phyloP scores from a whole-genome alignment of 2,888 invertebrate species.

The Yponomeuta evonymella region DNA sequence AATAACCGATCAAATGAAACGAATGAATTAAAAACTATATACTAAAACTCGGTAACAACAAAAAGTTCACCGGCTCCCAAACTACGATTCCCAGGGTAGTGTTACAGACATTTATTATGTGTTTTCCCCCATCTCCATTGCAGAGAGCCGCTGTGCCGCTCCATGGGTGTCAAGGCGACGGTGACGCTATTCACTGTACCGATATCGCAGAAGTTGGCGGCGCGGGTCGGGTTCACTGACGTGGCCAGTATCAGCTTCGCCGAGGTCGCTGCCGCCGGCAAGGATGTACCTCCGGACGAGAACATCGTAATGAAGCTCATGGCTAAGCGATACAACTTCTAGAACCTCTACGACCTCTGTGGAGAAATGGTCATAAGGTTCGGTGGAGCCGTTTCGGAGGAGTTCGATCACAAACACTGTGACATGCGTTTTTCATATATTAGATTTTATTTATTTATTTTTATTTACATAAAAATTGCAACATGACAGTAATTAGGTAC shows the following conservation, averaged over 20 bases:
- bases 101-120: background rate
- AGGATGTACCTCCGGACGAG: conserved; percentile 3
- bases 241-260: conserved; percentile 7
- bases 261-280: conserved; percentile 8
- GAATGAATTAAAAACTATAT: background rate
- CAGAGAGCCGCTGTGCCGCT: conserved; percentile 21
- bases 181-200: conserved; percentile 22
- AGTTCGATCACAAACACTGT: too few relatives aligned
- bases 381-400: too few relatives aligned
- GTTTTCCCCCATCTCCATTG: background rate
- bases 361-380: background rate
- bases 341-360: background rate
- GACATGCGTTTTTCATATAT: too few relatives aligned
- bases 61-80: background rate
- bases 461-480: too few relatives aligned
- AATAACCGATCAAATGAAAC: too few relatives aligned
- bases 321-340: conserved; percentile 13
- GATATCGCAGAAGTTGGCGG: conserved; percentile 21
- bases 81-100: too few relatives aligned
- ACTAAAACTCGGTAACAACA: background rate
- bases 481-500: too few relatives aligned
- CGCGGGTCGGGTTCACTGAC: conserved; percentile 17
- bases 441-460: too few relatives aligned
- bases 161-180: conserved; percentile 18
- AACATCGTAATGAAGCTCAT: conserved; percentile 11